These are phyloP conservation scores for Syrphus vitripennis DNA, from an alignment of 2,888 invertebrate genomes.

Conservation along the genomic window DNA sequence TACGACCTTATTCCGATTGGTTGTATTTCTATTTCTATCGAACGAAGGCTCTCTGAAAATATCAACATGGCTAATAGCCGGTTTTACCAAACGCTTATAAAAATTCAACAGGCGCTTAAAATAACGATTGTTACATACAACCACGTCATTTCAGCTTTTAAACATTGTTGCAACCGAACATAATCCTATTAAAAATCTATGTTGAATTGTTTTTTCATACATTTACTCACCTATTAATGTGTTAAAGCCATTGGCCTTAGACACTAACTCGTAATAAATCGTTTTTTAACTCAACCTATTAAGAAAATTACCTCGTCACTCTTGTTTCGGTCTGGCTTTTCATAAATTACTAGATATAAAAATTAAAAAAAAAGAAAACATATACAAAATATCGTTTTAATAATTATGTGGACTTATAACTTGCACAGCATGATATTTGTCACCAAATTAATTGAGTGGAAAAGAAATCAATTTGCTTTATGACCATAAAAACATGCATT, in stretches of 20 bases:
- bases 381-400: neutral
- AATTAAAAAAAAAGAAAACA: neutral
- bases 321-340: neutral
- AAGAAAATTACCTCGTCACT: constrained; percentile 16
- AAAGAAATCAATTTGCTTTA: constrained; percentile 25
- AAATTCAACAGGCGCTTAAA: no score
- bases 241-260: neutral
- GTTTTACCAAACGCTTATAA: no score
- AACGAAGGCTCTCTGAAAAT: neutral
- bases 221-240: neutral
- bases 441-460: constrained; percentile 51
- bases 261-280: neutral
- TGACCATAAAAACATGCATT: neutral
- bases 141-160: no score
- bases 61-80: no score
- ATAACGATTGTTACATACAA: no score
- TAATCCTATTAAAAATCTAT: neutral
- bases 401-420: constrained; percentile 2
- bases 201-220: neutral
- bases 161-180: no score
- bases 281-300: neutral
- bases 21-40: neutral
- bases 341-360: no score
- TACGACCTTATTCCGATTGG: neutral
- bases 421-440: constrained; percentile 10